Percentiles rank a stretch among this genome's conserved stretches.
Evolutionary conservation across 2,113 vertebrate genomes (phyloP).

Genomic region (Trichechus manatus): DNA sequence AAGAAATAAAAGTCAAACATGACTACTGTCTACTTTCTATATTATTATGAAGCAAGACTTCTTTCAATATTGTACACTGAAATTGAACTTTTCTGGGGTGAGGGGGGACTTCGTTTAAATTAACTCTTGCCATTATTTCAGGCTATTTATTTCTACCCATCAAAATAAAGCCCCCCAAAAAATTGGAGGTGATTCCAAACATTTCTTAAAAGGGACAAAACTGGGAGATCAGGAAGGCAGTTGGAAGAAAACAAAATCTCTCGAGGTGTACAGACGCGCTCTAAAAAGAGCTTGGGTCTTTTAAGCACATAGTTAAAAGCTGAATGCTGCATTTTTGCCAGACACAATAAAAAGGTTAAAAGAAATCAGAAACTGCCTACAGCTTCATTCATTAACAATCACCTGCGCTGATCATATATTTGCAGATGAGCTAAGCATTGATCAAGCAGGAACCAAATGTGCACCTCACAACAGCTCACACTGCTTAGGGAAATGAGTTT

Average conservation of each 20-base stretch:
- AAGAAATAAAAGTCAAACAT: constrained; percentile 25
- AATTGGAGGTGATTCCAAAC: constrained; percentile 67
- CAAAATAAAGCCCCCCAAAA: constrained; percentile 77
- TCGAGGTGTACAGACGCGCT: constrained; percentile 47
- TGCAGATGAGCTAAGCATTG: constrained; percentile 84
- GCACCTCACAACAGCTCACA: constrained; percentile 58
- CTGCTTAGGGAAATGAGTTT: constrained; percentile 41
- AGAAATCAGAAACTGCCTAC: constrained; percentile 80
- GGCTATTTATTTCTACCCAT: constrained; percentile 46
- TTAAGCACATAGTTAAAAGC: constrained; percentile 82
- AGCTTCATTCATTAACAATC: constrained; percentile 78
- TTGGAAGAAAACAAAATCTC: constrained; percentile 63
- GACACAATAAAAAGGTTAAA: constrained; percentile 83
- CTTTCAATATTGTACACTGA: constrained; percentile 73
- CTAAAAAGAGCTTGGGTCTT: constrained; percentile 77
- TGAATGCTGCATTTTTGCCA: constrained; percentile 81
- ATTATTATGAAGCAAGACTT: constrained; percentile 57
- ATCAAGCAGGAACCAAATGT: constrained; percentile 75
- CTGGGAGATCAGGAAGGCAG: background rate
- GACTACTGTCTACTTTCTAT: constrained; percentile 30
- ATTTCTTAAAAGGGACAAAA: constrained; percentile 66
- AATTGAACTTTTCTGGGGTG: constrained; percentile 38
- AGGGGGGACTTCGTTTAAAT: constrained; percentile 46
- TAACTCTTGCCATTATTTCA: constrained; percentile 45
- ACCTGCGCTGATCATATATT: constrained; percentile 78